A percentile compares a stretch with the other conserved stretches of the same genome.
Evolutionary conservation across 2,113 vertebrate species (phyloP).

Genomic region (Thomomys bottae): DNA sequence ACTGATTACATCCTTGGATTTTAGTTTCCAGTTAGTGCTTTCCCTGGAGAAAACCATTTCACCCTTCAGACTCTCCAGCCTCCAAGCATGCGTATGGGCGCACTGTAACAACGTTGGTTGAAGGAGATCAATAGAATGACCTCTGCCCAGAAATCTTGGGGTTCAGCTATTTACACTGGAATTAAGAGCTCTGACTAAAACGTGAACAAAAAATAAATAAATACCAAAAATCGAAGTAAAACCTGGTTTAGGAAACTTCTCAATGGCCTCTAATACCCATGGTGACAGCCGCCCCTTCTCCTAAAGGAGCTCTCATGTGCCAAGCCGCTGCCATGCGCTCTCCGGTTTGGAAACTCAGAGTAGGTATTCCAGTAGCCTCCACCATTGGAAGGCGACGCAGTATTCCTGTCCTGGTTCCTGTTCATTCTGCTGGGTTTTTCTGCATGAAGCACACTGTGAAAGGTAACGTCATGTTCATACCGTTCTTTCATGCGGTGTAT

Average conservation of each 20-base stretch:
- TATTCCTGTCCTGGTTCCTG: conserved; percentile 67
- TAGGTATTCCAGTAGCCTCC: neutral
- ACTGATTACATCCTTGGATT: conserved; percentile 26
- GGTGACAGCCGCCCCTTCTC: conserved; percentile 57
- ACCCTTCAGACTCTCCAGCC: neutral
- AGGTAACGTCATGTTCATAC: conserved; percentile 86
- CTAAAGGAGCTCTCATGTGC: neutral
- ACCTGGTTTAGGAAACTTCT: conserved; percentile 62
- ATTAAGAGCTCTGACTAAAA: conserved; percentile 63
- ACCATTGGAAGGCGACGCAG: neutral
- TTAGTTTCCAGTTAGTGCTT: conserved; percentile 35
- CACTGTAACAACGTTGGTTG: conserved; percentile 1
- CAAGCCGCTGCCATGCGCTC: neutral
- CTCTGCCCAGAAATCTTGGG: conserved; percentile 46
- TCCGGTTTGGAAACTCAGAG: conserved; percentile 46
- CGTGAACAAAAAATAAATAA: conserved; percentile 74
- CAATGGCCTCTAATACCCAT: conserved; percentile 60
- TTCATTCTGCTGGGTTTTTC: conserved; percentile 80
- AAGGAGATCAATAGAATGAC: neutral
- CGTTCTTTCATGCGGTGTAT: conserved; percentile 88
- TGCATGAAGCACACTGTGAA: conserved; percentile 85
- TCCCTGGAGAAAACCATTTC: conserved; percentile 19
- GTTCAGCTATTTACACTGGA: conserved; percentile 52
- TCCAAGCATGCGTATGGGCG: neutral
- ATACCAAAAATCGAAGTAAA: conserved; percentile 72